These are phyloP conservation scores for Thalassophryne amazonica DNA, from an alignment of 2,797 vertebrate species.

Conservation along the genomic window DNA sequence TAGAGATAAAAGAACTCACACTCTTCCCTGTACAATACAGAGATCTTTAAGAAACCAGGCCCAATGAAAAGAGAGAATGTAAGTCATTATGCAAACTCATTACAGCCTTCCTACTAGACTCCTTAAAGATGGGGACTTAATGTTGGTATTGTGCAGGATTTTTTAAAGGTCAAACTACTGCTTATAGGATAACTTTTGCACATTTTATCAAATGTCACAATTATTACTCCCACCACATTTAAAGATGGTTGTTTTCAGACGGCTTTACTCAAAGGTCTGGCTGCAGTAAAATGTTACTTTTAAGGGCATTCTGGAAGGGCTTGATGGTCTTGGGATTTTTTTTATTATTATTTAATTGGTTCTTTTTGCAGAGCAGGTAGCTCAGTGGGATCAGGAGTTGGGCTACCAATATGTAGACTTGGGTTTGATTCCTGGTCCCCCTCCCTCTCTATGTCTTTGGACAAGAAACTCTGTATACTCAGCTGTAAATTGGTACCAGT, in stretches of 20 bases:
- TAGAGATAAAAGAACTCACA: constrained; percentile 77
- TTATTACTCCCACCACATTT: constrained; percentile 40
- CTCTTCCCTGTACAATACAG: constrained; percentile 74
- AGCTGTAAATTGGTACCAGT: no score
- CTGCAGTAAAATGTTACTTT: constrained; percentile 13
- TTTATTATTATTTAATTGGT: no score
- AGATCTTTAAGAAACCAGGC: constrained; percentile 75
- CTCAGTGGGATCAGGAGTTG: no score
- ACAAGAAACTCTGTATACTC: no score
- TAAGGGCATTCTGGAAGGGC: constrained; percentile 2
- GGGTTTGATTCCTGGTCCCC: no score
- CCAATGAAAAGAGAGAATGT: constrained; percentile 71
- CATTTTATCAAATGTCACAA: constrained; percentile 40
- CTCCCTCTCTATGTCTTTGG: no score
- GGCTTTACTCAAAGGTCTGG: constrained; percentile 6
- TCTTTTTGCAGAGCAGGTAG: no score
- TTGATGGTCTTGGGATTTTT: no score
- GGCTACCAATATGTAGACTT: no score
- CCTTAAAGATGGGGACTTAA: constrained; percentile 65
- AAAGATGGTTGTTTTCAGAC: constrained; percentile 34
- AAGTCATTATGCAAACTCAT: constrained; percentile 82
- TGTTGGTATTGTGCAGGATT: constrained; percentile 63
- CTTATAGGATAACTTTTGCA: constrained; percentile 59
- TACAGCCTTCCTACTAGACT: constrained; percentile 64
- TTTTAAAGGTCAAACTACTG: constrained; percentile 67